Evolutionary conservation across 92 coral and sea anemone genomes (phyloP).

Genomic region (Palythoa heliodiscus): DNA sequence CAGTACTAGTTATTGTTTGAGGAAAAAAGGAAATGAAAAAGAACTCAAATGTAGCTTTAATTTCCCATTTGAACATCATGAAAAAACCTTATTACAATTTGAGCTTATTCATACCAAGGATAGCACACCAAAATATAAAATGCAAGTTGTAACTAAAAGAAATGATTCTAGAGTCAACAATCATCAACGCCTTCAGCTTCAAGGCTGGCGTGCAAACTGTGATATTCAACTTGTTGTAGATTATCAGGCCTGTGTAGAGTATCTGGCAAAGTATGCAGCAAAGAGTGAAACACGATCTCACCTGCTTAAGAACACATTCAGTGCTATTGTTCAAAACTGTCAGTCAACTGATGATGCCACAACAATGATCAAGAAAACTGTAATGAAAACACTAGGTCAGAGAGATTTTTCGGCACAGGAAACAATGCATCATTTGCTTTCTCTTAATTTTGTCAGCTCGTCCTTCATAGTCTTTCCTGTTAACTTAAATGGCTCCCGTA

Average conservation of each 20-base stretch:
- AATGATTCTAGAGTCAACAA: slow-evolving; percentile 55
- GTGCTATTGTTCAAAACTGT: slow-evolving; percentile 12
- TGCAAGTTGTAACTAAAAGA: slow-evolving; percentile 14
- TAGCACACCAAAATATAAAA: slow-evolving; percentile 26
- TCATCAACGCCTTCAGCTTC: slow-evolving; percentile 50
- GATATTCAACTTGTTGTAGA: slow-evolving; percentile 62
- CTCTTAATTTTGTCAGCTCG: slow-evolving; percentile 16
- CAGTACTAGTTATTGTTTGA: slow-evolving; percentile 42
- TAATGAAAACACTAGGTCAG: slow-evolving; percentile 54
- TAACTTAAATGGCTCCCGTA: slow-evolving; percentile 49
- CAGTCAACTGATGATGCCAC: slow-evolving; percentile 24
- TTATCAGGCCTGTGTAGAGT: slow-evolving; percentile 55
- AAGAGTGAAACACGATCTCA: slow-evolving; percentile 35
- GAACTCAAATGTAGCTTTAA: neutral
- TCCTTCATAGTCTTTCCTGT: slow-evolving; percentile 35
- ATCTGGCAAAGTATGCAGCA: slow-evolving; percentile 26
- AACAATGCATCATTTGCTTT: slow-evolving; percentile 50
- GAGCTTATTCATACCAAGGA: slow-evolving; percentile 17
- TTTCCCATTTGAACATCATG: slow-evolving; percentile 11
- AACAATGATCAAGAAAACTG: slow-evolving; percentile 38
- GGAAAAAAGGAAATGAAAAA: slow-evolving; percentile 16
- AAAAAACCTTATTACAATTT: slow-evolving; percentile 18
- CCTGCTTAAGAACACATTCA: slow-evolving; percentile 23
- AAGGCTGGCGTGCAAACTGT: slow-evolving; percentile 42
- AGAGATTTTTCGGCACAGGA: slow-evolving; percentile 56